These are phyloP conservation scores for Sapayoa aenigma DNA, from an alignment of 2,113 vertebrate species.

Conservation along the genomic window DNA sequence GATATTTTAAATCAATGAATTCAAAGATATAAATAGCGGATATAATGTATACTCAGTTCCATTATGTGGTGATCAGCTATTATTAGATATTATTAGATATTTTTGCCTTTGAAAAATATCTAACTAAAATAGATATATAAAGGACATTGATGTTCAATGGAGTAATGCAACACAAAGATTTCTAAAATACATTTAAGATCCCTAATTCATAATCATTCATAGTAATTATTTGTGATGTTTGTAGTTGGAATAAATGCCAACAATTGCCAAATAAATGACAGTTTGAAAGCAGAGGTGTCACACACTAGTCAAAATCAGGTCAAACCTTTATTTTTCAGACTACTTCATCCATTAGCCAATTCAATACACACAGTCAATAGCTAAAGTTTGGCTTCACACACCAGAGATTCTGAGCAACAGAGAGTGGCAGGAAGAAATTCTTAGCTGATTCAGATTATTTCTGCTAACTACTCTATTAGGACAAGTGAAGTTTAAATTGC, in stretches of 20 bases:
- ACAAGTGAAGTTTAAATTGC: constrained; percentile 50
- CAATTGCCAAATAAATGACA: not conserved
- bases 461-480: constrained; percentile 37
- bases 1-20: not conserved
- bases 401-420: not conserved
- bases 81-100: not conserved
- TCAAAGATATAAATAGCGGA: not conserved
- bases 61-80: not conserved
- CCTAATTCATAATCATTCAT: not conserved
- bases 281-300: not conserved
- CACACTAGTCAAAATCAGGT: not conserved
- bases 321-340: not conserved
- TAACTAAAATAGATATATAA: not conserved
- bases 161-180: not conserved
- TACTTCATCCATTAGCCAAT: not conserved
- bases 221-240: not conserved
- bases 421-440: constrained; percentile 6
- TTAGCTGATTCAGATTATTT: constrained; percentile 23
- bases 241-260: not conserved
- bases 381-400: not conserved
- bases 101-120: not conserved
- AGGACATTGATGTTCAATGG: not conserved
- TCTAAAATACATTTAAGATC: not conserved
- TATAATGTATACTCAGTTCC: not conserved
- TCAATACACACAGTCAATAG: not conserved